Percentiles rank a stretch among this genome's conserved stretches.
Evolutionary conservation across 2,113 vertebrate genomes (phyloP).

Genomic region (Pseudorasbora parva): DNA sequence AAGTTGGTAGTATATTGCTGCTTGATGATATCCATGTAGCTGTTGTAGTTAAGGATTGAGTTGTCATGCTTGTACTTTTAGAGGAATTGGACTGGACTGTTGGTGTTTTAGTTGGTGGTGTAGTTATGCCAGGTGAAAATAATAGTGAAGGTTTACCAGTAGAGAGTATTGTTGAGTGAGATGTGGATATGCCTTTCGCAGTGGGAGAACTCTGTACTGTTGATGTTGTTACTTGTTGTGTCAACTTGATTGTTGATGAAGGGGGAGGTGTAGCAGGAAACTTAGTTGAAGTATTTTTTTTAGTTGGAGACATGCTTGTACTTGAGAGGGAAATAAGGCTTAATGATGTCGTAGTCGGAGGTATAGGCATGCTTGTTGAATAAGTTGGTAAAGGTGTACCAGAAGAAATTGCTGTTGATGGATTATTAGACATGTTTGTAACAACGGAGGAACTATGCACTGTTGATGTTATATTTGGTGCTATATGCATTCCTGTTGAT

Average conservation of each 20-base stretch:
- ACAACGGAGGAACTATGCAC: not conserved
- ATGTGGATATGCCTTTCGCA: not conserved
- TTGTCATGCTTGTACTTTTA: not conserved
- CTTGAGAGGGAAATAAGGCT: not conserved
- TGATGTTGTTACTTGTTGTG: not conserved
- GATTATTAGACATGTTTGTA: not conserved
- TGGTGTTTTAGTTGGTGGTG: not conserved
- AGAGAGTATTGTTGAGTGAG: not conserved
- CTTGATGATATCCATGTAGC: not conserved
- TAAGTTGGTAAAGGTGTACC: not conserved
- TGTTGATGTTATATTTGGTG: not conserved
- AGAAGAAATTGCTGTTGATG: not conserved
- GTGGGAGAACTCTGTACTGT: not conserved
- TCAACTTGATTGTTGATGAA: too few relatives aligned
- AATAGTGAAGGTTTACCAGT: rapidly evolving
- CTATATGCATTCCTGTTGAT: not conserved
- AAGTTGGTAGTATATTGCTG: conserved; percentile 19
- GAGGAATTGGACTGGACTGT: not conserved
- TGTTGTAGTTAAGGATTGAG: not conserved
- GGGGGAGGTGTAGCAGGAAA: too few relatives aligned
- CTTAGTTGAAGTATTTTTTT: not conserved
- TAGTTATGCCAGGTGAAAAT: not conserved
- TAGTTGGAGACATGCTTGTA: not conserved
- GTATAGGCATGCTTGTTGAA: not conserved
- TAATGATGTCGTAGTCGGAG: conserved; percentile 19